Evolutionary conservation across 2,113 vertebrate species (phyloP).

Genomic region (Rutilus rutilus): DNA sequence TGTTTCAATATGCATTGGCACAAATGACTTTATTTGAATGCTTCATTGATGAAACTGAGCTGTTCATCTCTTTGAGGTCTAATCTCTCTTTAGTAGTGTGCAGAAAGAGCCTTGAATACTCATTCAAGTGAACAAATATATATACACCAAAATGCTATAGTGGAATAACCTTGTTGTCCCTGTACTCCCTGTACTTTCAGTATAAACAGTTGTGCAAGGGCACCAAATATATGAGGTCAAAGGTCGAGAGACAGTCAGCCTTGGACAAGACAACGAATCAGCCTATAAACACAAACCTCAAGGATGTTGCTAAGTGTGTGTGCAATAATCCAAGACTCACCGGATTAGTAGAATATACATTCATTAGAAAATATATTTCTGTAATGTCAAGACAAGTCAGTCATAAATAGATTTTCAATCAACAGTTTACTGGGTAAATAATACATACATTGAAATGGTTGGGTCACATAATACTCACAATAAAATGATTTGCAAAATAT

Average conservation of each 20-base stretch:
- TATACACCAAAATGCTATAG: neutral
- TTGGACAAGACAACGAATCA: neutral
- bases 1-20: no score
- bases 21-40: no score
- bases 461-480: neutral
- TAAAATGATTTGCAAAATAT: no score
- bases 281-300: constrained; percentile 8
- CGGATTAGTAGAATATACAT: neutral
- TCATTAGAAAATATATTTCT: neutral
- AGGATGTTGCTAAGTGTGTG: constrained; percentile 21
- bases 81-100: neutral
- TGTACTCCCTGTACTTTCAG: no score
- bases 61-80: no score
- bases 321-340: neutral
- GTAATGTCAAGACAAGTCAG: neutral
- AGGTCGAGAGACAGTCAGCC: constrained; percentile 34
- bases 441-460: neutral
- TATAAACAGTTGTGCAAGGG: constrained; percentile 52
- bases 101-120: neutral
- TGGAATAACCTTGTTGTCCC: constrained; percentile 56
- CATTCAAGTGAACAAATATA: neutral
- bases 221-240: constrained; percentile 23
- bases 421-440: neutral
- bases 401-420: neutral
- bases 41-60: no score